phyloP scores from a whole-genome alignment of 2,797 vertebrate genomes.

The Acipenser transmontanus region DNA sequence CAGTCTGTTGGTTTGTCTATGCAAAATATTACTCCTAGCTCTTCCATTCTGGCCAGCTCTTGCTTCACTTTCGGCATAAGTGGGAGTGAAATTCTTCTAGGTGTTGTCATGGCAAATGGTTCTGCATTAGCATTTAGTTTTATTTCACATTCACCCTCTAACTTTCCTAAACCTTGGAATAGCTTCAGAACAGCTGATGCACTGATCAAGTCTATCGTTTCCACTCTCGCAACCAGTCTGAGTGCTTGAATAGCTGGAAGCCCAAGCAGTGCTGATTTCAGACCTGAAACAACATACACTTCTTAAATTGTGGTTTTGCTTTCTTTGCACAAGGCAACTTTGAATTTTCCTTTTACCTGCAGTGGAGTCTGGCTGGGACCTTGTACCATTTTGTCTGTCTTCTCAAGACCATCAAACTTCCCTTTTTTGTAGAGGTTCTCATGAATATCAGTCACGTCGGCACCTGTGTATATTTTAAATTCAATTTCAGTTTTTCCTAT shows the following conservation, averaged over 20 bases:
- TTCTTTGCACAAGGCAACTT: background rate
- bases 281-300: constrained; percentile 15
- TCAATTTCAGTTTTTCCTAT: too few relatives aligned
- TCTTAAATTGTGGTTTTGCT: constrained; percentile 5
- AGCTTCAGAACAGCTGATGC: constrained; percentile 5
- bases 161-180: constrained; percentile 17
- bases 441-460: background rate
- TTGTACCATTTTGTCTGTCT: background rate
- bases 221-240: constrained; percentile 11
- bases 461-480: too few relatives aligned
- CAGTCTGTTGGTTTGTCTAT: too few relatives aligned
- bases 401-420: constrained; percentile 8
- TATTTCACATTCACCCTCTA: constrained; percentile 17
- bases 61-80: too few relatives aligned
- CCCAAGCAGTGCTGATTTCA: constrained; percentile 4
- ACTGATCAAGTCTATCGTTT: background rate
- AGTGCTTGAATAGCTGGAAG: constrained; percentile 13
- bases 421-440: constrained; percentile 7
- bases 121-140: constrained; percentile 14
- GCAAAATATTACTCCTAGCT: too few relatives aligned
- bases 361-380: background rate
- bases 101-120: background rate
- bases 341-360: constrained; percentile 1
- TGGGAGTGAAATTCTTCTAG: too few relatives aligned
- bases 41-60: too few relatives aligned